These are phyloP conservation scores for Lamproptera curius DNA, from an alignment of 2,888 invertebrate genomes.

Conservation along the genomic window DNA sequence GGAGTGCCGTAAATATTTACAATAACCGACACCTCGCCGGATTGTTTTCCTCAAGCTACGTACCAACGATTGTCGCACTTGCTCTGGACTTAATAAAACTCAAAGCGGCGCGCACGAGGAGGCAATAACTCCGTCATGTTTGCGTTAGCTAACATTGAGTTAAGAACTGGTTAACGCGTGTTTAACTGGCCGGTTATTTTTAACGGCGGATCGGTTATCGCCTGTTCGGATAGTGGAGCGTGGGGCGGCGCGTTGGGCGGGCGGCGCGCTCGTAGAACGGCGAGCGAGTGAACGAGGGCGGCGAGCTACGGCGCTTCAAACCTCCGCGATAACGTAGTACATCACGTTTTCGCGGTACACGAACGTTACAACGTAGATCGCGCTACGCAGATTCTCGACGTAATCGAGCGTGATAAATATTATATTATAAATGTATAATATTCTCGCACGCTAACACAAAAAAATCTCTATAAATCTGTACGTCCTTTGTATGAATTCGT, in stretches of 20 bases:
- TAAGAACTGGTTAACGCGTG: conserved; percentile 45
- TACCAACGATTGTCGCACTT: conserved; percentile 32
- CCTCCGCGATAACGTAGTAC: conserved; percentile 24
- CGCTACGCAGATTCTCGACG: no score
- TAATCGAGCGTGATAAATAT: no score
- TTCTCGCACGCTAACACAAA: no score
- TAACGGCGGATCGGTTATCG: conserved; percentile 33
- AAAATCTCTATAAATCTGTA: no score
- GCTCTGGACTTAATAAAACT: conserved; percentile 25
- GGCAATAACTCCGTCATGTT: conserved; percentile 38
- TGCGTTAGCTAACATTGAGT: conserved; percentile 39
- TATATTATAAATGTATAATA: no score
- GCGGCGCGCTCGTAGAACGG: conserved; percentile 50
- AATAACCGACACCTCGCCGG: conserved; percentile 38
- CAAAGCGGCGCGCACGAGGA: conserved; percentile 15
- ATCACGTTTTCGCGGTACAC: no score
- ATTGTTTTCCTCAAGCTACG: conserved; percentile 22
- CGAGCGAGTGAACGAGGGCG: conserved; percentile 42
- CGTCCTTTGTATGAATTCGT: no score
- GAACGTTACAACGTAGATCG: no score
- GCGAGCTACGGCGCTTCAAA: conserved; percentile 34
- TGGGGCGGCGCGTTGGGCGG: conserved; percentile 53
- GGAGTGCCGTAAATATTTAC: conserved; percentile 34
- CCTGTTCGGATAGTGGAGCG: conserved; percentile 18
- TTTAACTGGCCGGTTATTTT: conserved; percentile 53